Percentiles rank a stretch among this genome's conserved stretches.
Evolutionary conservation across 2,113 vertebrate genomes (phyloP).

Genomic region (Myrmecobius fasciatus): DNA sequence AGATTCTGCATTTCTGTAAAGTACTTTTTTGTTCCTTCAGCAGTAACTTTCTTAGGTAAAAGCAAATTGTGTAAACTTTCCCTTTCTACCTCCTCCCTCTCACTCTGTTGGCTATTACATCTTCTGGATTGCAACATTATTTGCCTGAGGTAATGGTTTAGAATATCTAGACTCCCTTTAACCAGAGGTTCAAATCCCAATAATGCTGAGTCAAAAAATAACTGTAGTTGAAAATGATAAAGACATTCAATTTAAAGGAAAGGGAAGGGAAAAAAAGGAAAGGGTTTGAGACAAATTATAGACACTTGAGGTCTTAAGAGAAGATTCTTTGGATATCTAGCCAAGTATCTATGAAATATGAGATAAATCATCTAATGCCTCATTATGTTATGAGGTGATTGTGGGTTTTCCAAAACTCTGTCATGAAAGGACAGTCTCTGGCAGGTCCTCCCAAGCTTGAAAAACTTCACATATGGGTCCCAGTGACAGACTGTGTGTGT

Average conservation of each 20-base stretch:
- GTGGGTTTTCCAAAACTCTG: neutral
- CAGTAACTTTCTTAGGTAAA: conserved; percentile 20
- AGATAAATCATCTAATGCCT: neutral
- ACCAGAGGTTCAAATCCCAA: neutral
- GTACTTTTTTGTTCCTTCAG: neutral
- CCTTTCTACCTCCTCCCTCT: neutral
- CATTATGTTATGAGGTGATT: neutral
- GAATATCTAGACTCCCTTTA: neutral
- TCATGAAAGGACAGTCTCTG: neutral
- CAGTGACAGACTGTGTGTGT: neutral
- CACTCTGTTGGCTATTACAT: neutral
- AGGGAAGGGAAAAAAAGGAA: neutral
- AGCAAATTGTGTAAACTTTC: conserved; percentile 41
- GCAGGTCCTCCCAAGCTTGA: neutral
- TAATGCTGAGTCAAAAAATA: neutral
- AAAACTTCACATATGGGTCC: neutral
- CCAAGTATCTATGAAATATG: neutral
- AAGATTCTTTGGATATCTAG: neutral
- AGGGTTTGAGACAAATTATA: neutral
- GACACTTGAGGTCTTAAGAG: neutral
- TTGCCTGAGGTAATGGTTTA: neutral
- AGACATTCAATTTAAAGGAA: neutral
- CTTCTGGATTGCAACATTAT: neutral
- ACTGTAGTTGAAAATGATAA: neutral
- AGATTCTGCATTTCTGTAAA: conserved; percentile 15